These are phyloP conservation scores for Proales similis DNA, from an alignment of 1,140 invertebrate genomes.

Conservation along the genomic window DNA sequence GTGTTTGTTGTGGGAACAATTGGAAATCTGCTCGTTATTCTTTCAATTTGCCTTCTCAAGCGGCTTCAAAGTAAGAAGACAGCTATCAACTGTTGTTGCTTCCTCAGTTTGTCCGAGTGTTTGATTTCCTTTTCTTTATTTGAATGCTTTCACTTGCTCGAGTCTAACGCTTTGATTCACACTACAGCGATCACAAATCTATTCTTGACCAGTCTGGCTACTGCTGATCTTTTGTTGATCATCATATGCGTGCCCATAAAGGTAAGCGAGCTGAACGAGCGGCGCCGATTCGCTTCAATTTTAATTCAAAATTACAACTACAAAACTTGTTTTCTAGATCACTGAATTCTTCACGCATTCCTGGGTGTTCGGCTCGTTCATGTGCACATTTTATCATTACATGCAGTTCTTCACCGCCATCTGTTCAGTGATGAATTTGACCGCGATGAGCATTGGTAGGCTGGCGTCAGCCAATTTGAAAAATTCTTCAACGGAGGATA, in stretches of 20 bases:
- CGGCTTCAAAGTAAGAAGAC: conserved; percentile 28
- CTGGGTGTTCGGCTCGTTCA: conserved; percentile 64
- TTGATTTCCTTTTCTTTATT: too few relatives aligned
- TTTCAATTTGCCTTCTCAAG: conserved; percentile 35
- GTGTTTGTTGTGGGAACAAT: conserved; percentile 27
- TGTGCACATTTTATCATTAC: conserved; percentile 68
- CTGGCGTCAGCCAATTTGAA: conserved; percentile 51
- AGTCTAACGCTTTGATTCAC: too few relatives aligned
- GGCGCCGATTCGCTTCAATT: not conserved
- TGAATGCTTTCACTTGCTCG: too few relatives aligned
- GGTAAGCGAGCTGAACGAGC: conserved; percentile 52
- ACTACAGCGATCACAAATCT: conserved; percentile 36
- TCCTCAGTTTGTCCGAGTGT: too few relatives aligned
- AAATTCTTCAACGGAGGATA: conserved; percentile 51
- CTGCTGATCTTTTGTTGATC: conserved; percentile 65
- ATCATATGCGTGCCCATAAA: conserved; percentile 68
- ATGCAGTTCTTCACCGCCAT: conserved; percentile 68
- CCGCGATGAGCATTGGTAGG: conserved; percentile 71
- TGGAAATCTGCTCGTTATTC: conserved; percentile 25
- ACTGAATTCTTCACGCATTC: conserved; percentile 67
- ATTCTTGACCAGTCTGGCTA: conserved; percentile 58
- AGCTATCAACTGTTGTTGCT: too few relatives aligned
- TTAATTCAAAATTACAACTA: too few relatives aligned
- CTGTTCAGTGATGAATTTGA: conserved; percentile 68
- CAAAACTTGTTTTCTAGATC: too few relatives aligned